phyloP scores from a whole-genome alignment of 2,113 vertebrate species.

The Mirza zaza region DNA sequence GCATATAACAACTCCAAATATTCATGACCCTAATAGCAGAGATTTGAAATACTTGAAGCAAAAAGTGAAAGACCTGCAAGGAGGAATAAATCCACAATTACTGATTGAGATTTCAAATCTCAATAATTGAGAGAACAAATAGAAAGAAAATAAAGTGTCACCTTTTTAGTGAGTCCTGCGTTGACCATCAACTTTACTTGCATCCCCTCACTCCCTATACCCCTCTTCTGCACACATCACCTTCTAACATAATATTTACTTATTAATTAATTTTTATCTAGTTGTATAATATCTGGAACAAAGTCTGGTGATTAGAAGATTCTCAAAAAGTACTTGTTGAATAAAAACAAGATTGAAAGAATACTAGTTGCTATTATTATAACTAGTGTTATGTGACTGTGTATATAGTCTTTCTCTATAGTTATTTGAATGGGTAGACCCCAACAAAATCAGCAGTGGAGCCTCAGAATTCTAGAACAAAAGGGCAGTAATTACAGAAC shows the following conservation, averaged over 20 bases:
- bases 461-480: neutral
- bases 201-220: neutral
- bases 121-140: neutral
- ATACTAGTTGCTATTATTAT: neutral
- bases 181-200: conserved; percentile 1
- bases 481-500: neutral
- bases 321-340: neutral
- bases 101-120: neutral
- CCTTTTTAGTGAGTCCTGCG: neutral
- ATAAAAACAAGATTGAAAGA: neutral
- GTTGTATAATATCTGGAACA: neutral
- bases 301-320: neutral
- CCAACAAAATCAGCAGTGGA: neutral
- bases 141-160: neutral
- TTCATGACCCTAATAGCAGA: neutral
- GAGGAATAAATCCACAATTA: conserved; percentile 17
- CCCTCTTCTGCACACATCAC: neutral
- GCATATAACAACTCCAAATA: neutral
- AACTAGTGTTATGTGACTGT: neutral
- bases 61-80: neutral
- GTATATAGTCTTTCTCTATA: neutral
- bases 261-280: neutral
- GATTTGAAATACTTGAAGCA: conserved; percentile 17
- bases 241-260: neutral
- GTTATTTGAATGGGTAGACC: neutral